Percentiles rank a stretch among this genome's conserved stretches.
phyloP scores from a whole-genome alignment of 1,140 invertebrate genomes.

The Triops cancriformis region DNA sequence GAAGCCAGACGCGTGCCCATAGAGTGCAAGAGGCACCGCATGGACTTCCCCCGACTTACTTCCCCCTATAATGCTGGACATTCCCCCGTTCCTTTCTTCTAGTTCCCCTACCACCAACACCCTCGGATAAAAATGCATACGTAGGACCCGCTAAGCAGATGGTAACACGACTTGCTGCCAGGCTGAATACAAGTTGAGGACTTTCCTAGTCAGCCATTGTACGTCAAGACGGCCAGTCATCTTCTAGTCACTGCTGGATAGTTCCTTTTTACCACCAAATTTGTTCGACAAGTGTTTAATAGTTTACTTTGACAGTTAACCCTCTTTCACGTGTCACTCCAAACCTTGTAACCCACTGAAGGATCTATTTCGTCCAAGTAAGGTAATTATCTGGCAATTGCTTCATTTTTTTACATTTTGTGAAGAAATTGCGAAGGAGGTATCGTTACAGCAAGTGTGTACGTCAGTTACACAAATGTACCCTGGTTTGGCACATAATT shows the following conservation, averaged over 20 bases:
- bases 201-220: not conserved
- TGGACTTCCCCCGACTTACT: not conserved
- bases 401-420: not conserved
- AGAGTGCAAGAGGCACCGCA: not conserved
- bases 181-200: not conserved
- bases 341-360: not conserved
- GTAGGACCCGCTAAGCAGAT: not conserved
- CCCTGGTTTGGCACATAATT: not conserved
- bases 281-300: too few relatives aligned
- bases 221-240: not conserved
- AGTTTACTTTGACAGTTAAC: too few relatives aligned
- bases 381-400: not conserved
- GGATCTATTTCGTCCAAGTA: not conserved
- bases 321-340: too few relatives aligned
- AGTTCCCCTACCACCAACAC: not conserved
- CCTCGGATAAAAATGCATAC: not conserved
- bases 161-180: not conserved
- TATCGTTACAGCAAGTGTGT: not conserved
- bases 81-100: not conserved
- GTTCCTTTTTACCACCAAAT: not conserved
- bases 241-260: not conserved
- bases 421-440: not conserved
- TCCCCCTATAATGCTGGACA: not conserved
- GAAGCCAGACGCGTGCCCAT: conserved; percentile 8
- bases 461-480: not conserved